These are phyloP conservation scores for Leistus spinibarbis DNA, from an alignment of 2,888 invertebrate species.

Conservation along the genomic window DNA sequence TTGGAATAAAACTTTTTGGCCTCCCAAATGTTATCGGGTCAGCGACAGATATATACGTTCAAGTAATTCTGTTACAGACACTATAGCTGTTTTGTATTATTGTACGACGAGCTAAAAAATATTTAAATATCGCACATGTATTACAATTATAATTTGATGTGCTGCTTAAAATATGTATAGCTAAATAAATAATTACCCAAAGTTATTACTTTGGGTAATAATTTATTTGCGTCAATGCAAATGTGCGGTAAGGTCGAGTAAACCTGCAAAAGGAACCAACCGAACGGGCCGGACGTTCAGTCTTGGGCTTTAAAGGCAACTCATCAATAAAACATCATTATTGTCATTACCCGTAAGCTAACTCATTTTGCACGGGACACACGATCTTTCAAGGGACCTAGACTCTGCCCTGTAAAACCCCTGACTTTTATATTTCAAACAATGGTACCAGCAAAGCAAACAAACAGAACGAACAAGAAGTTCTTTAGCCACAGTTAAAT, in stretches of 20 bases:
- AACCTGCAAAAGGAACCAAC: neutral
- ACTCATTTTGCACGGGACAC: slow-evolving; percentile 9
- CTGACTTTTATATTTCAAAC: slow-evolving; percentile 19
- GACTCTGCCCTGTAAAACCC: neutral
- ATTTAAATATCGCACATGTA: no score
- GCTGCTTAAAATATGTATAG: neutral
- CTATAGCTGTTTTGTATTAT: no score
- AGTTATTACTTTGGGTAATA: no score
- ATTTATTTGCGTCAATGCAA: neutral
- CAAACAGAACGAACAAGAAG: slow-evolving; percentile 6
- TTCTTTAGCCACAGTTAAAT: slow-evolving; percentile 1
- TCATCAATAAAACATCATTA: slow-evolving; percentile 38
- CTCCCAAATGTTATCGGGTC: no score
- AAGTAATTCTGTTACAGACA: no score
- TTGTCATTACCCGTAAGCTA: slow-evolving; percentile 33
- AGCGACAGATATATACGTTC: no score
- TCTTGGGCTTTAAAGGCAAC: neutral
- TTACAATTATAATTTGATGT: no score
- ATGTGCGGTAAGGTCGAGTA: neutral
- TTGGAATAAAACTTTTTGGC: no score
- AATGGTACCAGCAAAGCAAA: slow-evolving; percentile 24
- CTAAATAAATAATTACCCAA: slow-evolving; percentile 20
- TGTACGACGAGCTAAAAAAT: no score
- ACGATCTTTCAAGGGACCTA: slow-evolving; percentile 4
- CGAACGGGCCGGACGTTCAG: neutral